These are phyloP conservation scores for Noctua pronuba DNA, from an alignment of 2,888 invertebrate species.

Conservation along the genomic window DNA sequence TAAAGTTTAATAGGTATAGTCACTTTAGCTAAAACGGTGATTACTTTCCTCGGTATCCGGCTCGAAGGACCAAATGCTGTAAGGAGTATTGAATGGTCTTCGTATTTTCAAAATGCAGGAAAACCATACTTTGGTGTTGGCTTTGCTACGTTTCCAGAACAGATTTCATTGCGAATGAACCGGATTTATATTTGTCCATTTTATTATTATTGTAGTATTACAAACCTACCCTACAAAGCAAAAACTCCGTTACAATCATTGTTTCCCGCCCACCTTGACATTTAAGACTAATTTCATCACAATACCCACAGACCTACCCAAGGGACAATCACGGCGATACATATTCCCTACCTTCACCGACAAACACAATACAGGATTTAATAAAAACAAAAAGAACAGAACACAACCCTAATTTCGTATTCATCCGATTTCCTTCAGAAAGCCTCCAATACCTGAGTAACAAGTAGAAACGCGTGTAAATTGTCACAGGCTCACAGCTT, in stretches of 20 bases:
- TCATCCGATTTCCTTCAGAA: slow-evolving; percentile 24
- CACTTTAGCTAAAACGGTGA: neutral
- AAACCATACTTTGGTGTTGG: neutral
- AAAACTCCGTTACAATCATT: neutral
- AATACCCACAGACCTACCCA: neutral
- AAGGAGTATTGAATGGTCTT: neutral
- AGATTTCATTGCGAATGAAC: neutral
- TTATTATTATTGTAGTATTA: too few species aligned
- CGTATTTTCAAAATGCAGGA: neutral
- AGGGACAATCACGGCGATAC: slow-evolving; percentile 4
- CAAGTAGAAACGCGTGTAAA: slow-evolving; percentile 21
- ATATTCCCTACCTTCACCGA: slow-evolving; percentile 13
- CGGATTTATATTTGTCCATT: neutral
- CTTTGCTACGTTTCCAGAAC: neutral
- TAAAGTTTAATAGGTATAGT: neutral
- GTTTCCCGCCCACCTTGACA: neutral
- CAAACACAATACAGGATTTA: slow-evolving; percentile 26
- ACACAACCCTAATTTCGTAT: slow-evolving; percentile 27
- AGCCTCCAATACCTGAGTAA: slow-evolving; percentile 29
- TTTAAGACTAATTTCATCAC: neutral
- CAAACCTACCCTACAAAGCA: neutral
- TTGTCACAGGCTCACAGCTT: slow-evolving; percentile 41
- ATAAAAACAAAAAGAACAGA: slow-evolving; percentile 30
- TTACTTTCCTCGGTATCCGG: neutral
- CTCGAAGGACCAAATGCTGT: neutral